A percentile compares a stretch with the other conserved stretches of the same genome.
Evolutionary conservation across 2,888 invertebrate genomes (phyloP).

Genomic region (Geophilus truncorum): DNA sequence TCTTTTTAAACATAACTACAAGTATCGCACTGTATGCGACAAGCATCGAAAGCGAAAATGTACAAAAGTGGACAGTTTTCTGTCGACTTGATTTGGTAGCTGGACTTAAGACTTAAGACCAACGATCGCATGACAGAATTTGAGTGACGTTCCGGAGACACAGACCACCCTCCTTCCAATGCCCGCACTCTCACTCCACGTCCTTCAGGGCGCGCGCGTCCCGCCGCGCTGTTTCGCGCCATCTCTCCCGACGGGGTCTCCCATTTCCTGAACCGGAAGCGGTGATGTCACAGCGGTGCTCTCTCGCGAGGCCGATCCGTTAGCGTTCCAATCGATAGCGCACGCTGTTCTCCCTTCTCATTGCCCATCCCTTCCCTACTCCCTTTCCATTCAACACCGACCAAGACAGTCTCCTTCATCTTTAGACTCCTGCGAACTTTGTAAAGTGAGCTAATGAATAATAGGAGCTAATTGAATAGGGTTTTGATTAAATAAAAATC

Average conservation of each 20-base stretch:
- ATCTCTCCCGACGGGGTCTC: slow-evolving; percentile 15
- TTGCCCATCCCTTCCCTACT: not conserved
- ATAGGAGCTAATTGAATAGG: not conserved
- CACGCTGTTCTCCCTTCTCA: not conserved
- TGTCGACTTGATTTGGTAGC: no score
- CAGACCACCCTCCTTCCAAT: not conserved
- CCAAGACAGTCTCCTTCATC: not conserved
- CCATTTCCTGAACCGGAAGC: slow-evolving; percentile 29
- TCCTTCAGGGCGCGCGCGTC: not conserved
- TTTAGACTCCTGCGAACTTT: not conserved
- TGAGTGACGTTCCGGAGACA: not conserved
- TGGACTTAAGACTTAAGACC: not conserved
- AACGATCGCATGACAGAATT: no score
- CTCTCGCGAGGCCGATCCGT: slow-evolving; percentile 16
- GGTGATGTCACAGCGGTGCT: slow-evolving; percentile 14
- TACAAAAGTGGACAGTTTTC: no score
- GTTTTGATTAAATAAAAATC: not conserved
- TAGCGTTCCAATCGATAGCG: not conserved
- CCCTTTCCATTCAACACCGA: not conserved
- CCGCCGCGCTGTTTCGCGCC: not conserved
- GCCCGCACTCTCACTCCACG: not conserved
- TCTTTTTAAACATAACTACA: no score
- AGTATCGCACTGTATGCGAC: no score
- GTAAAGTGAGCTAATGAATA: not conserved
- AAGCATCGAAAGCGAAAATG: no score